A percentile compares a stretch with the other conserved stretches of the same genome.
Conservation (phyloP, 2,113 vertebrate genomes). For the Dromas ardeola region DNA sequence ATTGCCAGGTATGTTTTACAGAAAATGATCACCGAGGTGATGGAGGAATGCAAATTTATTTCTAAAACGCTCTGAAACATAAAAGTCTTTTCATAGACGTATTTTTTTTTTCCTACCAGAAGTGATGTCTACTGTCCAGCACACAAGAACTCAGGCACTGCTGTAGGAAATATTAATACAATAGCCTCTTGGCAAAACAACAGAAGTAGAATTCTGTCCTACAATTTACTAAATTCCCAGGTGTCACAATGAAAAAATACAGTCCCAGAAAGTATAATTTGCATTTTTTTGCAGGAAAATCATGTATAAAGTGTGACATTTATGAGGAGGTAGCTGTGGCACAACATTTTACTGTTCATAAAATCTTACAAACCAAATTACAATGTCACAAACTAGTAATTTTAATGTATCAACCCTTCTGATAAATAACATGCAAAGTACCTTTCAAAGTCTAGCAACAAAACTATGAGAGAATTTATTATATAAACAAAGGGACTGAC, state of each 20-base stretch:
- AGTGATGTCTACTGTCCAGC: neutral
- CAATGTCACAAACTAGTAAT: neutral
- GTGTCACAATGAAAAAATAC: neutral
- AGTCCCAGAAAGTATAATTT: neutral
- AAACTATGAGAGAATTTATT: neutral
- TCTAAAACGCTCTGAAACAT: neutral
- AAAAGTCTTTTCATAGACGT: neutral
- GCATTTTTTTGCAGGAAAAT: neutral
- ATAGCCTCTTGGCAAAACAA: neutral
- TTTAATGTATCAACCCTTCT: neutral
- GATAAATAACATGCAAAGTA: neutral
- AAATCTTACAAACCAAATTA: neutral
- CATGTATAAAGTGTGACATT: neutral
- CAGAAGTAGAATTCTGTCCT: neutral
- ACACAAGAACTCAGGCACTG: neutral
- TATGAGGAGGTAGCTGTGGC: neutral
- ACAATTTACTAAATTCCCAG: neutral
- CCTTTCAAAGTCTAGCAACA: neutral
- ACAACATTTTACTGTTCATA: neutral
- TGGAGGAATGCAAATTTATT: neutral
- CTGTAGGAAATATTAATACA: neutral
- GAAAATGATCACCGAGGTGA: neutral
- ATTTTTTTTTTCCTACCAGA: neutral
- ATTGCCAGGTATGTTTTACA: neutral
- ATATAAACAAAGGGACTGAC: neutral